Base-by-base conservation (phyloP, 53 echinoderm and acorn worm genomes). In the Stichopus horrens region DNA sequence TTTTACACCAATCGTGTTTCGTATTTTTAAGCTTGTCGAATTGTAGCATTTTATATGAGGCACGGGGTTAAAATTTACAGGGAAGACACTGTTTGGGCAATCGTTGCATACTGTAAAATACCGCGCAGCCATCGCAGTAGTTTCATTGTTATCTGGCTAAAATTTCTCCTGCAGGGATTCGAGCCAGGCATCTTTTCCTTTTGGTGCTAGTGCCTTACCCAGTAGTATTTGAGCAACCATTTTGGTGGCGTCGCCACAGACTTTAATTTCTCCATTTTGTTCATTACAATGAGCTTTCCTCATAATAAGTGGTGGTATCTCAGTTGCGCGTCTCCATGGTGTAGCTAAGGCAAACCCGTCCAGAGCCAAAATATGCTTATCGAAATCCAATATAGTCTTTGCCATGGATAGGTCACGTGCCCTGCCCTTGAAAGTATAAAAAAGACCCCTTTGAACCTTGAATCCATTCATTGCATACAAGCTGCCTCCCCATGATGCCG, bases 151-250 rank as follows among this genome's bases (percentile, higher is more conserved):
- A 6, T 59, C 16, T 6, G 14, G 23, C 6, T 51, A 8, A 6
- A 13, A 51, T 14, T 67, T 5, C 5, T 85, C 85, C 9, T 37
- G 0, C 37, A 85, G 11, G 21, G 85, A 85, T 14, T 57, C 65
- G 23, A 85, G 18, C 85, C 85, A 85, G 7, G 65, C 68, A 7
- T 63, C 68, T 6, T 85, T 85, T 8, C 85, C 66, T 11, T 85
- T 53, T 59, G 85, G 85, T 63, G 85, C 65, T 5, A 85, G 9
- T 11, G 21, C 68, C 51, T 52, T 65, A 4, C 85, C 85, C 9
- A 85, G 85, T 8, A 85, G 67, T 11, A 85, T 22, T n/a, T 85
- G 85, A 37, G 85, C 85, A 11, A 85, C 16, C 85, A 85, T 85
- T 58, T 85, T 67, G 5, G 85, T 59, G 0, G 65, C 37, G 52